These are phyloP conservation scores for Lasiurus cinereus DNA, from an alignment of 2,113 vertebrate species.

Conservation along the genomic window DNA sequence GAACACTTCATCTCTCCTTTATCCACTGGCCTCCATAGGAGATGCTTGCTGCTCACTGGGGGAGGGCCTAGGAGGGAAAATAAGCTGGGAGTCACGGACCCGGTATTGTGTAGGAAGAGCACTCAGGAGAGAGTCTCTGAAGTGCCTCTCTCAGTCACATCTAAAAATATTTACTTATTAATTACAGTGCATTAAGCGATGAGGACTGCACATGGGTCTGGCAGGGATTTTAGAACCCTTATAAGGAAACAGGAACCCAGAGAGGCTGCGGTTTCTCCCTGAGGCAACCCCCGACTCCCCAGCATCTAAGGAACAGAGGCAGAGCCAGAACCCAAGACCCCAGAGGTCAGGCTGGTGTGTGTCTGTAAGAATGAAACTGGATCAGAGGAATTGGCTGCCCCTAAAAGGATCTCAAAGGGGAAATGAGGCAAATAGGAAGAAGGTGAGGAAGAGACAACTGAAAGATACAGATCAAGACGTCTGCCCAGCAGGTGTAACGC, in stretches of 20 bases:
- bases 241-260: background rate
- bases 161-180: slow-evolving; percentile 33
- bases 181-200: background rate
- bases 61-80: background rate
- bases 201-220: background rate
- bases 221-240: background rate
- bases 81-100: background rate
- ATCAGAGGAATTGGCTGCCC: background rate
- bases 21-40: background rate
- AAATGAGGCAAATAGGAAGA: background rate
- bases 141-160: background rate
- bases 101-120: background rate
- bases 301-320: background rate
- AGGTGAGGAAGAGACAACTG: background rate
- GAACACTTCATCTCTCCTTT: background rate
- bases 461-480: background rate
- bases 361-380: background rate
- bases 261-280: background rate
- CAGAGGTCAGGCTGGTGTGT: fast-evolving
- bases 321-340: background rate
- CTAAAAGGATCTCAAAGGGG: background rate
- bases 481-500: background rate
- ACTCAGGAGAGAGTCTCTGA: background rate
- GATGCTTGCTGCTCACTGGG: background rate
- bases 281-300: background rate